Evolutionary conservation across 2,797 vertebrate genomes (phyloP), one percentile per base, ranked within the genome.

Genomic region (Nyctalus aviator): DNA sequence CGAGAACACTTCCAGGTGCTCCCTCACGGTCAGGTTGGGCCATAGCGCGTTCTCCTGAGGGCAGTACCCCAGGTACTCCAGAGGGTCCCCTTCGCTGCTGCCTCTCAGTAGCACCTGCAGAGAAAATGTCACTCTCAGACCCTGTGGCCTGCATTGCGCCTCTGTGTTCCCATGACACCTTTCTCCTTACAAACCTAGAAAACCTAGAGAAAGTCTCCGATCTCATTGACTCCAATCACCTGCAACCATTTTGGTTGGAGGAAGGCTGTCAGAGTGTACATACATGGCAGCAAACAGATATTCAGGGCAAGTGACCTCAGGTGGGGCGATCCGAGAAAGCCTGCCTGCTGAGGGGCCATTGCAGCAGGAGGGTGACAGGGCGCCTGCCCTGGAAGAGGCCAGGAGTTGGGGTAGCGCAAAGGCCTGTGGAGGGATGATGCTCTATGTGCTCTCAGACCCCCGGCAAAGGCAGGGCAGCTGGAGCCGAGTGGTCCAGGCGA

Each of bases 1-100:
- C 0, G 99, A 99, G 30, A 98, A 99, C 95, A 99, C 97, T 96
- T 99, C 98, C 94, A 99, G 98, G 94, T 99, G 99, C 35, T 99
- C 98, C 95, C 98, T 98, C 78, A 99, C 91, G 0, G 98, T 99
- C 97, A 99, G 96, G 64, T 97, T 97, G 85, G 98, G 98, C 99
- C 99, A 99, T 86, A 99, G 97, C 0, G 98, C 98, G 55, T 98
- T 99, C 41, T 98, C 98, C 98, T 99, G 99, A 5, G 99, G 98
- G 91, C 99, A 99, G 98, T 99, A 99, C 35, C 99, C 99, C 73
- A 99, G 97, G 8, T 98, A 94, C 20, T n/a, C 92, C 0, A 15
- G 69, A 68, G 30, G 1, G 2, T 41, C 72, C 9, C n/a, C 77
- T n/a, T n/a, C 27, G 0, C 41, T n/a, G 35, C 50, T 72, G 1